A percentile compares a stretch with the other conserved stretches of the same genome.
phyloP scores from a whole-genome alignment of 2,797 vertebrate species.

The Mormyrus hasselquistii region DNA sequence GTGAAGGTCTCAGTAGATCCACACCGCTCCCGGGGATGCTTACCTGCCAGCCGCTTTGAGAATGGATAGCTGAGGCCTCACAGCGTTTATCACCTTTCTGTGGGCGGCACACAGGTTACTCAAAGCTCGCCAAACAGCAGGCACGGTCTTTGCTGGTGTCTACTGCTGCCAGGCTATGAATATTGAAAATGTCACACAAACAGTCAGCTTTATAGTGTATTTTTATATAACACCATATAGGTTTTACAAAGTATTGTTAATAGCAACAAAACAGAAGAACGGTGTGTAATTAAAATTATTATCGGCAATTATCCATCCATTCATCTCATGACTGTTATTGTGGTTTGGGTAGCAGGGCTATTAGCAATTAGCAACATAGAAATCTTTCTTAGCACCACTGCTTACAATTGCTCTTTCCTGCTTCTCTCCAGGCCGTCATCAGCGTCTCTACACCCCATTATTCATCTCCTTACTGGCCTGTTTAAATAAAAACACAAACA shows the following conservation, averaged over 20 bases:
- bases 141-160: not conserved
- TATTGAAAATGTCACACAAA: not conserved
- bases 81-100: not conserved
- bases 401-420: not conserved
- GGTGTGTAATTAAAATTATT: not conserved
- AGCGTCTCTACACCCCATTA: not conserved
- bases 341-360: not conserved
- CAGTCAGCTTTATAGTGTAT: not conserved
- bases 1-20: not conserved
- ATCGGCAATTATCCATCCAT: not conserved
- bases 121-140: not conserved
- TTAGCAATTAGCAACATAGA: not conserved
- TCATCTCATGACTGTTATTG: not conserved
- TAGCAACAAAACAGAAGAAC: not conserved
- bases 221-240: not conserved
- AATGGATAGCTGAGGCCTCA: not conserved
- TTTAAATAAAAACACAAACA: not conserved
- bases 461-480: not conserved
- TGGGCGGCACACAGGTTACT: not conserved
- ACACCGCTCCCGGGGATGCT: not conserved
- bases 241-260: not conserved
- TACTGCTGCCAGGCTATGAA: not conserved
- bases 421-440: not conserved
- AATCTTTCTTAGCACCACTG: not conserved
- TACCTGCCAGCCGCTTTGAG: not conserved